These are phyloP conservation scores for Eupithecia tripunctaria DNA, from an alignment of 2,888 invertebrate genomes.

Conservation along the genomic window DNA sequence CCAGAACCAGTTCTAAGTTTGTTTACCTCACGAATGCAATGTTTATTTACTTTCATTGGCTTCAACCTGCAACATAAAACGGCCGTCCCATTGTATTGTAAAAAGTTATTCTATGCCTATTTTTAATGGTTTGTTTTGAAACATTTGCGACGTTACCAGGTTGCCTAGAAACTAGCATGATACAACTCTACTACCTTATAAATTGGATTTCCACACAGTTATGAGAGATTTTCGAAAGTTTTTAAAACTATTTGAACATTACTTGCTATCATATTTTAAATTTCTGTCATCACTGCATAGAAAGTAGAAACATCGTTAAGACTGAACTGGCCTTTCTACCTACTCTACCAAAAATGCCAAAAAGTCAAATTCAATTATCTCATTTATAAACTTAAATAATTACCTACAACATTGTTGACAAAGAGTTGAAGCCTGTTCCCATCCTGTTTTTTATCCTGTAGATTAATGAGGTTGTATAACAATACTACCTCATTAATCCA, in stretches of 20 bases:
- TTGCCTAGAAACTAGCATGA: neutral
- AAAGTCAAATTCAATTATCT: neutral
- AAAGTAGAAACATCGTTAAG: no score
- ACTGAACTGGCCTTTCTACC: no score
- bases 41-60: constrained; percentile 81
- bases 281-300: neutral
- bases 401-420: neutral
- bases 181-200: neutral
- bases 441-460: neutral
- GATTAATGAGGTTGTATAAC: no score
- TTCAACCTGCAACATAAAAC: constrained; percentile 58
- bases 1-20: constrained; percentile 72
- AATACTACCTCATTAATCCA: no score
- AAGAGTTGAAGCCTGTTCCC: neutral
- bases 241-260: neutral
- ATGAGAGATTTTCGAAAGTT: neutral
- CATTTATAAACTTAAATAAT: neutral
- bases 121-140: constrained; percentile 4
- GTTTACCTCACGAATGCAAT: constrained; percentile 76
- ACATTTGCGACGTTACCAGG: neutral
- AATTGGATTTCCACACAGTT: neutral
- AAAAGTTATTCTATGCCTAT: neutral
- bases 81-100: constrained; percentile 44
- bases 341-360: neutral
- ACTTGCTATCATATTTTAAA: neutral